Evolutionary conservation across 2,113 vertebrate genomes (phyloP), one percentile per base, ranked within the genome.

Genomic region (Ovis aries): DNA sequence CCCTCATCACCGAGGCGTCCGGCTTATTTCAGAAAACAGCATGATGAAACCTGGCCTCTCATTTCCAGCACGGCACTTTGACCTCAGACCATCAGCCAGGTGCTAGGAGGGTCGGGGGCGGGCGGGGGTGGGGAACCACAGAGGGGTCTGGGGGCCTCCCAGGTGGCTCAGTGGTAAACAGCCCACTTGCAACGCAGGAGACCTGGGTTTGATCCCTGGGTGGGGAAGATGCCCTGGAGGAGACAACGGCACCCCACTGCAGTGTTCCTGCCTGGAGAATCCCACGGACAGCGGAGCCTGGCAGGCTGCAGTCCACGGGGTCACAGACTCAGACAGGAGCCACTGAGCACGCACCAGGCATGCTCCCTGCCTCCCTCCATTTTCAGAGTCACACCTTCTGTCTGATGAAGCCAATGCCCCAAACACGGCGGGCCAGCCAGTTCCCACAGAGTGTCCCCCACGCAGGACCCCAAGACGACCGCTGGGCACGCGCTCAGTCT

Each of bases 61-160:
- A 13, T 5, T 12, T 7, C 11, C 31, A 23, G 3, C 17, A 3
- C 0, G 0, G 17, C 45, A 12, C 29, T 21, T 2, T 52, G 78
- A 81, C 74, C 74, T 78, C 74, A 78, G 40, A 12, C 80, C 80
- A 23, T 27, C 33, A 67, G 33, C 48, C 43, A 4, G 43, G 59
- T 0, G 19, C 43, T 23, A 6, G 13, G 33, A 5, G 5, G n/a
- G 87, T 40, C 15, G 2, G 59, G 5, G 14, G 16, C 1, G 29
- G 60, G 0, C 11, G 10, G 13, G 29, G 29, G 7, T 7, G 31
- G 62, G 60, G 60, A 16, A 33, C 62, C 78, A 12, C 78, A 12
- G 7, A 16, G 7, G 48, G 48, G 16, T 19, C 17, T 52, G 67
- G 67, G 19, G 19, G 10, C 67, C 67, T 40, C n/a, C 19, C n/a